Evolutionary conservation across 2,888 invertebrate genomes (phyloP).

Genomic region (Epirrhoe alternata): DNA sequence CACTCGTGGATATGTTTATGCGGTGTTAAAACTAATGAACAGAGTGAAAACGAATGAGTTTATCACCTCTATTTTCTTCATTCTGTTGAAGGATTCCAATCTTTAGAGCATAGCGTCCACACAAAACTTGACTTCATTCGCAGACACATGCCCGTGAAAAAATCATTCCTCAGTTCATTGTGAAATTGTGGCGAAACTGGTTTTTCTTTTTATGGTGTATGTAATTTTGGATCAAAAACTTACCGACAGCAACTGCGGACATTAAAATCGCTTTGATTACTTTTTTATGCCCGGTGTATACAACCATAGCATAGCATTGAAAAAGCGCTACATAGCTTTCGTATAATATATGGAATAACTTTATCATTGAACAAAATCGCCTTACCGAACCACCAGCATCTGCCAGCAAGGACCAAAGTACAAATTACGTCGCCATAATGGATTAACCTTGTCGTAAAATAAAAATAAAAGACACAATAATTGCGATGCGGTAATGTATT

Average conservation of each 20-base stretch:
- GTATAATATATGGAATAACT: background rate
- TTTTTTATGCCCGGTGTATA: background rate
- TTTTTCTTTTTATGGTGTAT: constrained; percentile 38
- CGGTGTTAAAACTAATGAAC: background rate
- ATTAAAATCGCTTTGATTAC: constrained; percentile 12
- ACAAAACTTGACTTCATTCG: constrained; percentile 21
- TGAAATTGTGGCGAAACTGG: constrained; percentile 39
- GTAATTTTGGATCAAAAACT: constrained; percentile 42
- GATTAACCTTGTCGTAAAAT: constrained; percentile 50
- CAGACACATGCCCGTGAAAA: constrained; percentile 37
- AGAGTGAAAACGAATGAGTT: background rate
- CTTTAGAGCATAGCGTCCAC: constrained; percentile 21
- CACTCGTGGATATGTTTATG: background rate
- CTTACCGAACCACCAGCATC: constrained; percentile 19
- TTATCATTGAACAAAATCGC: background rate
- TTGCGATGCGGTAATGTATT: constrained; percentile 48
- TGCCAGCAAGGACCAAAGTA: constrained; percentile 41
- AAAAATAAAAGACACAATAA: constrained; percentile 47
- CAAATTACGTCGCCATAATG: constrained; percentile 42
- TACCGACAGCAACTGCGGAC: constrained; percentile 19
- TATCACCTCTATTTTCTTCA: constrained; percentile 8
- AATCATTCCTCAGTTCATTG: constrained; percentile 37
- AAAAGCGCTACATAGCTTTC: background rate
- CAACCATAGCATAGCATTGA: background rate
- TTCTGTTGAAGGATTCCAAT: constrained; percentile 26